These are phyloP conservation scores for Eciton burchellii DNA, from an alignment of 1,140 invertebrate species.

Conservation along the genomic window DNA sequence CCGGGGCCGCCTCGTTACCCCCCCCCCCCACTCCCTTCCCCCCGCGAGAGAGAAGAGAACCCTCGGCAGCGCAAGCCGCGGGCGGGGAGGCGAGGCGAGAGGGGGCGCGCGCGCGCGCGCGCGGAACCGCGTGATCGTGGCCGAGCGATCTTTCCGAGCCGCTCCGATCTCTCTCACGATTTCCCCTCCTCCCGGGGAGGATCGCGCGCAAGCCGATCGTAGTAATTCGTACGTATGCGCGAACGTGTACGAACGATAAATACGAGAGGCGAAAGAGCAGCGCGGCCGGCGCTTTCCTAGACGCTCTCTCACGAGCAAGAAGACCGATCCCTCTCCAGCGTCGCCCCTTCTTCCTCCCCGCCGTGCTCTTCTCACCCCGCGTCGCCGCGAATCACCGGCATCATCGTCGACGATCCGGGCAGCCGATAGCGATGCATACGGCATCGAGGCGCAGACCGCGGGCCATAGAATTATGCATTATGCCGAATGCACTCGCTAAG, in stretches of 20 bases:
- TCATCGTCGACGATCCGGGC: constrained; percentile 40
- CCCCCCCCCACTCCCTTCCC: too few species aligned
- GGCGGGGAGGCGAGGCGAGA: background rate
- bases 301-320: constrained; percentile 51
- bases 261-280: constrained; percentile 37
- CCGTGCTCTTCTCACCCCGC: background rate
- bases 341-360: background rate
- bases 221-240: constrained; percentile 46
- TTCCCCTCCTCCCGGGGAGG: constrained; percentile 26
- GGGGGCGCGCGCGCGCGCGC: too few species aligned
- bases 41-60: background rate
- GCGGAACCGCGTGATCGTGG: constrained; percentile 49
- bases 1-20: constrained; percentile 3
- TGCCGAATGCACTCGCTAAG: constrained; percentile 76
- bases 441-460: constrained; percentile 50
- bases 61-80: background rate
- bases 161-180: constrained; percentile 57
- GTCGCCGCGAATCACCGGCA: constrained; percentile 40
- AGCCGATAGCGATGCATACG: constrained; percentile 41
- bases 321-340: constrained; percentile 15
- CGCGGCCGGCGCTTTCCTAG: constrained; percentile 45
- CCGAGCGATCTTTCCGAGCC: constrained; percentile 44
- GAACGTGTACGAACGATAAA: constrained; percentile 51
- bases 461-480: constrained; percentile 77
- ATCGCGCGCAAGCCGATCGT: constrained; percentile 27